Percentiles rank a stretch among this genome's conserved stretches.
phyloP scores from a whole-genome alignment of 2,113 vertebrate genomes.

The Silurus asotus region DNA sequence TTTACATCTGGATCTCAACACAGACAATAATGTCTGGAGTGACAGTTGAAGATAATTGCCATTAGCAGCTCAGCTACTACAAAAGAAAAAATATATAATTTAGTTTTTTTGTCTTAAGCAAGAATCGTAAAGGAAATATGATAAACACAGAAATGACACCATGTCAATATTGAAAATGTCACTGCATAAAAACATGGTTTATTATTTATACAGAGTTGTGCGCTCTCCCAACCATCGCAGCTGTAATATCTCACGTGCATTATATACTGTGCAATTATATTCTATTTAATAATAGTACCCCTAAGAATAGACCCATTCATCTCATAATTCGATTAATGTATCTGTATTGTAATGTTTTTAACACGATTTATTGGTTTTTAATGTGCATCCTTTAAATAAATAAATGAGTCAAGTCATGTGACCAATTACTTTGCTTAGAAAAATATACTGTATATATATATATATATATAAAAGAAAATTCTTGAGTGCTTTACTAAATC shows the following conservation, averaged over 20 bases:
- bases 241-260: not conserved
- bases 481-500: not conserved
- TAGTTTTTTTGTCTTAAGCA: not conserved
- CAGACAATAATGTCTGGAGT: not conserved
- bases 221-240: not conserved
- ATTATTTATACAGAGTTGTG: not conserved
- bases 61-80: not conserved
- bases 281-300: not conserved
- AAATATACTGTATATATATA: not conserved
- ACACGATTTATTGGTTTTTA: not conserved
- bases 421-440: not conserved
- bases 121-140: not conserved
- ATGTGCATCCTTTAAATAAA: not conserved
- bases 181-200: not conserved
- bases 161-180: not conserved
- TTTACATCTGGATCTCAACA: not conserved
- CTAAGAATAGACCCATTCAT: not conserved
- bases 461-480: not conserved
- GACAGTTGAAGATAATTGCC: not conserved
- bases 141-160: not conserved
- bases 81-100: not conserved
- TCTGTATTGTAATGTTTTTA: not conserved
- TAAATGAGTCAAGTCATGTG: not conserved
- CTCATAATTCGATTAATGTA: not conserved
- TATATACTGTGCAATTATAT: not conserved